Base-by-base conservation (phyloP, 2,797 vertebrate genomes). In the Hozukius guyotensis region DNA sequence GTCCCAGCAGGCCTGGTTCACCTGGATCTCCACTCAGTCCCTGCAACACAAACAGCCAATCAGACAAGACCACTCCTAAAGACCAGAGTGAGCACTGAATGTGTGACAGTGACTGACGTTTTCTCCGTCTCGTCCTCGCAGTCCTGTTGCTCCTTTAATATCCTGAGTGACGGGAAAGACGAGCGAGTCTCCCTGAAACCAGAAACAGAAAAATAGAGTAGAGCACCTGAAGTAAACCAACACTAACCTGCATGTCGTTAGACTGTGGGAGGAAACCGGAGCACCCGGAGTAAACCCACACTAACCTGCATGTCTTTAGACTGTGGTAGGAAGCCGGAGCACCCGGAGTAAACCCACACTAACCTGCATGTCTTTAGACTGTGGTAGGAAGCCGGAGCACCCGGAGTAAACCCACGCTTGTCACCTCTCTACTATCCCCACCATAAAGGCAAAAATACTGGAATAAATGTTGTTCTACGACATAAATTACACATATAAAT, bases 11-110 rank as follows among this genome's bases (percentile, higher is more conserved):
- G 3, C 95, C 95, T 0, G 61, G 22, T 2, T 27, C 2, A n/a
- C 95, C 95, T 32, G 73, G 72, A 29, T n/a, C 4, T 29, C 95
- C 95, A 5, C 0, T n/a, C 12, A 14, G 27, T 0, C 95, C 95
- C 95, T 96, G 52, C 1, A 80, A 87, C 29, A 83, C n/a, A 86
- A 81, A 67, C 16, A 79, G 55, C 20, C 12, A 72, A 68, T 74
- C 60, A 82, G 46, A 59, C 36, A 10, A 25, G 22, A 46, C 9
- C 36, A 46, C 36, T 38, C 36, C 36, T 38, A 38, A 38, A 12
- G 36, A 42, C 38, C 38, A 42, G 38, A 42, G 38, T 14, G 13
- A 42, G 38, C 38, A 42, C 38, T 42, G 14, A 42, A 42, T 36
- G 7, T 49, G 8, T 34, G n/a, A 52, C 49, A 31, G 18, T 2